Percentiles rank a stretch among this genome's conserved stretches.
Evolutionary conservation across 2,888 invertebrate genomes (phyloP).

Genomic region (Merodon equestris): DNA sequence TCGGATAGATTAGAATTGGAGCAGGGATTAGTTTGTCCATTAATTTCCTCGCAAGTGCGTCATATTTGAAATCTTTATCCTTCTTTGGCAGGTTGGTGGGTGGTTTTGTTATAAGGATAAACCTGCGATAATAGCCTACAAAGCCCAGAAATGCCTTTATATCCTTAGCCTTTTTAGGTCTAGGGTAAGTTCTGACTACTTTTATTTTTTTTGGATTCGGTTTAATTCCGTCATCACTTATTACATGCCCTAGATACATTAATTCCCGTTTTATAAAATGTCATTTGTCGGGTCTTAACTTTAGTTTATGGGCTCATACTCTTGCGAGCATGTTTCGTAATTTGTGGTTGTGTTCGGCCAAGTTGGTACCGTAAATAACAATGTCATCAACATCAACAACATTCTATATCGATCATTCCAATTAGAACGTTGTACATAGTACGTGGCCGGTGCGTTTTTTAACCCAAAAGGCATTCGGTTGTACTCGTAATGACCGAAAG

Average conservation of each 20-base stretch:
- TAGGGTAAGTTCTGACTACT: background rate
- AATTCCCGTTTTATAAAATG: background rate
- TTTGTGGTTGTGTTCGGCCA: background rate
- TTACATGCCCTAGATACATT: background rate
- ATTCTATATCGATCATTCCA: background rate
- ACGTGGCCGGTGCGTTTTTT: background rate
- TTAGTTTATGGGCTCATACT: background rate
- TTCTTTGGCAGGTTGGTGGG: conserved; percentile 7
- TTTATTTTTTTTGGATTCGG: background rate
- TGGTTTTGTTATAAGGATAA: background rate
- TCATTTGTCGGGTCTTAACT: background rate
- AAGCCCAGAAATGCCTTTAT: conserved; percentile 15
- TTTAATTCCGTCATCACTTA: background rate
- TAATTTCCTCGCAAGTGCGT: conserved; percentile 9
- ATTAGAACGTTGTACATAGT: background rate
- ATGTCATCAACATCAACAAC: conserved; percentile 1
- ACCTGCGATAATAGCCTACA: conserved; percentile 8
- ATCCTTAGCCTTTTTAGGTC: conserved; percentile 2
- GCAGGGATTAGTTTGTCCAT: conserved; percentile 1
- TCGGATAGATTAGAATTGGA: conserved; percentile 40
- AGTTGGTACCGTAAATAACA: background rate
- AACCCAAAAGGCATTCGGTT: background rate
- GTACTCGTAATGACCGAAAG: background rate
- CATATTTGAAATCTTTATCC: conserved; percentile 1
- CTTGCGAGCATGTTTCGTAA: background rate